Percentiles rank a stretch among this genome's conserved stretches.
Conservation (phyloP, 30 jellyfish, hydroid and myxozoan species). For the Hydra vulgaris region DNA sequence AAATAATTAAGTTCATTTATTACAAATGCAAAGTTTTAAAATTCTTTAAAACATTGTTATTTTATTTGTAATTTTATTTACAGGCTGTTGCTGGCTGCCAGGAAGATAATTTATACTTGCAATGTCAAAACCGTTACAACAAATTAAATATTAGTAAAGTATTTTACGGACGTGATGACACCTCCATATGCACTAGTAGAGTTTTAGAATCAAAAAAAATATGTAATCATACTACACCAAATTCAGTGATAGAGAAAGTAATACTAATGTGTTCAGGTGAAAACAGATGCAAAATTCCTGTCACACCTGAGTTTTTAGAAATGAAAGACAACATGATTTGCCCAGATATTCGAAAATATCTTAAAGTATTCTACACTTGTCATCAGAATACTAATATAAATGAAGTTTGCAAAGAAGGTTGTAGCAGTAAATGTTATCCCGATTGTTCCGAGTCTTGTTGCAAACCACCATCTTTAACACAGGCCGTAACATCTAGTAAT, state of each 20-base stretch:
- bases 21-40: too few species aligned
- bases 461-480: constrained; percentile 57
- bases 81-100: constrained; percentile 91
- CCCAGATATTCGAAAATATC: constrained; percentile 69
- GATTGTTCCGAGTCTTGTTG: constrained; percentile 60
- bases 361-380: constrained; percentile 58
- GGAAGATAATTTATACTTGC: constrained; percentile 66
- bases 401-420: constrained; percentile 52
- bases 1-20: too few species aligned
- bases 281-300: constrained; percentile 83
- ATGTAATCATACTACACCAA: constrained; percentile 68
- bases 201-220: constrained; percentile 48
- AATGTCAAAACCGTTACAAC: constrained; percentile 61
- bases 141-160: constrained; percentile 51
- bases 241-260: constrained; percentile 50
- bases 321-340: constrained; percentile 61
- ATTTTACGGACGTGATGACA: constrained; percentile 83
- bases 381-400: constrained; percentile 55
- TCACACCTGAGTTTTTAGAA: constrained; percentile 76
- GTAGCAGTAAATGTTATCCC: constrained; percentile 76
- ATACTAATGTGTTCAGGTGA: constrained; percentile 73
- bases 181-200: constrained; percentile 58
- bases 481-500: constrained; percentile 31
- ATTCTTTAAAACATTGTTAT: too few species aligned
- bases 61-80: neutral